Evolutionary conservation across 2,113 vertebrate genomes (phyloP).

Genomic region (Esox niger): DNA sequence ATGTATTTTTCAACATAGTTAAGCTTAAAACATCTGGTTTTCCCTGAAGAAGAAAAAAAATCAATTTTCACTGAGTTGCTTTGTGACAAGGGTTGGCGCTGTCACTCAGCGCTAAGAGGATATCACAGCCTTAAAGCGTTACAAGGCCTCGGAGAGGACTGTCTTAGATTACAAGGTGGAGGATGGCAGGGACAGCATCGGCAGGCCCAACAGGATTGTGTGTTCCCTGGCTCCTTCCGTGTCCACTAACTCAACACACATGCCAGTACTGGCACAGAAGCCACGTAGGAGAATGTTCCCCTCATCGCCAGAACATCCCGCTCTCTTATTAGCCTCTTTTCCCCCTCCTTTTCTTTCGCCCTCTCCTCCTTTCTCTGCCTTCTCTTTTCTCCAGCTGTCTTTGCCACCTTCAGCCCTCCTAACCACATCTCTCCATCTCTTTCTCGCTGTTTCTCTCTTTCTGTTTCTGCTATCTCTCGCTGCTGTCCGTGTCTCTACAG

Average conservation of each 20-base stretch:
- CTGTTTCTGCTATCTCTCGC: not conserved
- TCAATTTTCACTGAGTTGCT: no score
- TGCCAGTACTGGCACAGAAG: conserved; percentile 17
- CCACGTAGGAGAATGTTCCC: conserved; percentile 29
- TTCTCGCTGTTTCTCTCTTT: not conserved
- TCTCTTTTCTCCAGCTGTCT: not conserved
- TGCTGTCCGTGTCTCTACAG: not conserved
- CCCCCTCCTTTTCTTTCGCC: not conserved
- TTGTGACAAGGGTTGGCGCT: conserved; percentile 38
- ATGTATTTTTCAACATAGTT: no score
- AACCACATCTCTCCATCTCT: conserved; percentile 1
- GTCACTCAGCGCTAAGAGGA: conserved; percentile 46
- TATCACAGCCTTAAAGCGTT: conserved; percentile 47
- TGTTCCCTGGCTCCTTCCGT: conserved; percentile 29
- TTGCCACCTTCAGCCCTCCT: no score
- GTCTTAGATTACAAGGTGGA: conserved; percentile 37
- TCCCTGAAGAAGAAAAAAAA: no score
- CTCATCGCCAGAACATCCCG: conserved; percentile 49
- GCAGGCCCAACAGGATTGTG: conserved; percentile 28
- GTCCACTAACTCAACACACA: conserved; percentile 27
- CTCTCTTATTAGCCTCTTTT: no score
- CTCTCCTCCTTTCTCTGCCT: not conserved
- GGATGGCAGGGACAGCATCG: conserved; percentile 35
- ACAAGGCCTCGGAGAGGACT: conserved; percentile 45
- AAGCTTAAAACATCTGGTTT: no score